These are phyloP conservation scores for Caenorhabditis macrosperma DNA, from an alignment of 2,888 invertebrate species.

Conservation along the genomic window DNA sequence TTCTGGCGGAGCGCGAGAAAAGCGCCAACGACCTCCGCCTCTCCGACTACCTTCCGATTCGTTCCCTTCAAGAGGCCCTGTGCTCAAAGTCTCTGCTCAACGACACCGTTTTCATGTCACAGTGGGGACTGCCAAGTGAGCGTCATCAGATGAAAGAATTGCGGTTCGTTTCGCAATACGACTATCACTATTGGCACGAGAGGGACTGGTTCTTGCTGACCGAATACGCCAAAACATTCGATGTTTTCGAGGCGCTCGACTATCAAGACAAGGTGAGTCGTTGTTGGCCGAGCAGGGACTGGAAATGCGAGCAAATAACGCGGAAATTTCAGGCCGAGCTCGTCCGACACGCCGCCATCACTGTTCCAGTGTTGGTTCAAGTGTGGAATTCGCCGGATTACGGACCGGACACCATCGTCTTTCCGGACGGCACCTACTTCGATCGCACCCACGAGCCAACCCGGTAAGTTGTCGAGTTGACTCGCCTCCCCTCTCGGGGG, in stretches of 20 bases:
- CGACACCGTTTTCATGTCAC: conserved; percentile 54
- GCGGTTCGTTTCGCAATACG: conserved; percentile 68
- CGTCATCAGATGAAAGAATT: conserved; percentile 58
- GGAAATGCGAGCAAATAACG: too few relatives aligned
- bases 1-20: conserved; percentile 23
- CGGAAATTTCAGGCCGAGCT: conserved; percentile 73
- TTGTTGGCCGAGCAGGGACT: too few relatives aligned
- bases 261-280: conserved; percentile 74
- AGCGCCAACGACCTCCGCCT: conserved; percentile 58
- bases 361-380: conserved; percentile 77
- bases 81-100: conserved; percentile 54
- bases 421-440: conserved; percentile 78
- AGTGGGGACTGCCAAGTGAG: conserved; percentile 24
- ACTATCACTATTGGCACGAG: conserved; percentile 79
- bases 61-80: conserved; percentile 59
- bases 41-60: conserved; percentile 46
- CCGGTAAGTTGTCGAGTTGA: conserved; percentile 60
- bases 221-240: conserved; percentile 79
- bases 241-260: conserved; percentile 70
- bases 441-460: conserved; percentile 75
- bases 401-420: conserved; percentile 77
- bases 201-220: conserved; percentile 76
- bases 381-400: conserved; percentile 77
- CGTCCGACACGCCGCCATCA: conserved; percentile 77
- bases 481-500: background rate